Base-by-base conservation (phyloP, 2,113 vertebrate genomes). In the Symphodus melops region DNA sequence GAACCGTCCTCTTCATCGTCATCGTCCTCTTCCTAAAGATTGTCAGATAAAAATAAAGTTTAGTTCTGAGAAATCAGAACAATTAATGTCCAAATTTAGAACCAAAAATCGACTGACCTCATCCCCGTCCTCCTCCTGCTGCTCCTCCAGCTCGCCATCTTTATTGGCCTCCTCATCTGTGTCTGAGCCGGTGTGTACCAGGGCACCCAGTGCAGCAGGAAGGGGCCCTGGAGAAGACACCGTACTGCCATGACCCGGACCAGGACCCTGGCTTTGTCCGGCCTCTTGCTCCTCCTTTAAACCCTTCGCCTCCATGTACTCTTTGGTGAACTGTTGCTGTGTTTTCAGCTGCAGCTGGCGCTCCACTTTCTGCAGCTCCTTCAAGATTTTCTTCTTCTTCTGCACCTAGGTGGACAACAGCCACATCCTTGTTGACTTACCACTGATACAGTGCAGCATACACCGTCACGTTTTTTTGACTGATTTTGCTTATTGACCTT, bases 351-450 rank as follows among this genome's bases (percentile, higher is more conserved):
- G 97, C 90, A 99, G 95, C 92, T 99, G 97, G 89, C 97, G 96
- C 93, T 99, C 98, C 86, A 99, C 98, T 93, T 99, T 99, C 94
- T 99, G 98, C 84, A 99, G 95, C 93, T 99, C 98, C 94, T 99
- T 99, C 89, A 99, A 91, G 93, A 99, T 99, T 95, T 98, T 98
- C 95, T 99, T 99, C 94, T 99, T 99, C 95, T 99, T 99, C 95
- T 99, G 98, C 81, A 99, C 97, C 92, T 93, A 78, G 82, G 49
- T n/a, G 36, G 53, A n/a, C 17, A 60, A 83, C 14, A 72, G 39
- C 17, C 44, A 75, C 46, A 56, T 65, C 39, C 11, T 36, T 68
- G 51, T 72, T 71, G 42, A 75, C 54, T 51, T 23, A 73, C 16
- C 57, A 65, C 14, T 42, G 17, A 63, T 52, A 51, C 49, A 1